Evolutionary conservation across 1,140 invertebrate species (phyloP).

Genomic region (Psilanteris sp.): DNA sequence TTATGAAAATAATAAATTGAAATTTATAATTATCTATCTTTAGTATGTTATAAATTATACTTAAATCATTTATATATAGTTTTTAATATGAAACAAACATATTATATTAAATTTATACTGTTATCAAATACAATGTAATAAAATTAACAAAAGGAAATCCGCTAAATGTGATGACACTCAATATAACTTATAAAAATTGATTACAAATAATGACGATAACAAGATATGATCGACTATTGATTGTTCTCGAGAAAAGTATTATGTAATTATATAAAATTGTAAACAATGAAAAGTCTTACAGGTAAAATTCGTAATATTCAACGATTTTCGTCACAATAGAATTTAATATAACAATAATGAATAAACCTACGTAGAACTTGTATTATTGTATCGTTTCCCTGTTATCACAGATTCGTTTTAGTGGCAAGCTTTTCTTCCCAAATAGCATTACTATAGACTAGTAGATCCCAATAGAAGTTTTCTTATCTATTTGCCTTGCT

Average conservation of each 20-base stretch:
- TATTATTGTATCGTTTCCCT: constrained; percentile 78
- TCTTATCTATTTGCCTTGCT: constrained; percentile 36
- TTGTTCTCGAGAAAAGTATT: constrained; percentile 7
- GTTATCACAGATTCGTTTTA: constrained; percentile 79
- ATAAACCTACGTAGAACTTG: constrained; percentile 56
- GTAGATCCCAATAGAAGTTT: constrained; percentile 65
- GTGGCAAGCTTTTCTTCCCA: constrained; percentile 70
- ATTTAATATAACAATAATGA: constrained; percentile 56
- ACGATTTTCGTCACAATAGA: constrained; percentile 39
- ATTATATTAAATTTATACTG: too few relatives aligned
- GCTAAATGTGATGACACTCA: too few relatives aligned
- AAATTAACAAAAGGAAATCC: too few relatives aligned
- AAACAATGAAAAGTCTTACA: constrained; percentile 53
- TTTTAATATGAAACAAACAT: too few relatives aligned
- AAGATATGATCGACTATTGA: constrained; percentile 16
- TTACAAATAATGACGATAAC: too few relatives aligned
- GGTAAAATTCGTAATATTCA: constrained; percentile 55
- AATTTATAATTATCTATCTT: too few relatives aligned
- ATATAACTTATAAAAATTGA: too few relatives aligned
- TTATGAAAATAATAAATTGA: too few relatives aligned
- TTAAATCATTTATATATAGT: too few relatives aligned
- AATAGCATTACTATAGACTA: constrained; percentile 72
- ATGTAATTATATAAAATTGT: constrained; percentile 44
- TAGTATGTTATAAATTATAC: too few relatives aligned
- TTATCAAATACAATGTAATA: too few relatives aligned